Evolutionary conservation across 2,797 vertebrate species (phyloP), one percentile per base, ranked within the genome.

Genomic region (Neosilurus hyrtlii): DNA sequence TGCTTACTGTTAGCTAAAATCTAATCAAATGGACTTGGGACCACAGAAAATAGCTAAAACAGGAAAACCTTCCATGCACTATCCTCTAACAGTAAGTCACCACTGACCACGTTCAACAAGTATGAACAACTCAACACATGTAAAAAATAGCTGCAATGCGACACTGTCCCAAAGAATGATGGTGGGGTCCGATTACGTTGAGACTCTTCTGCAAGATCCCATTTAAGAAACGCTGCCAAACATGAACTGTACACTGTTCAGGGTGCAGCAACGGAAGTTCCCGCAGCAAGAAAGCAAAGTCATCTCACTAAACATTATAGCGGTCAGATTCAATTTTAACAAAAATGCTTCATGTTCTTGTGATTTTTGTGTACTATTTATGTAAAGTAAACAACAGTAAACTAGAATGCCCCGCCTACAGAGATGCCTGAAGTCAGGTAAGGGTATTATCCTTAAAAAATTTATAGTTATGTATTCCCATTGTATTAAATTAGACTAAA

Each of bases 91-190:
- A 80, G 81, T 83, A 76, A 79, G 65, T 71, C 86, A 84, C 87
- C 88, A 90, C 84, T 79, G 78, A 86, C 86, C 86, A 87, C 88
- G 87, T 89, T 76, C 85, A 92, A 90, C 86, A 92, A 90, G 89
- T 91, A 90, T 79, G 86, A 92, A 90, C 90, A 83, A 91, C 87
- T 95, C 92, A 92, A 91, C 92, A 90, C 89, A 76, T 88, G 89
- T 90, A 94, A 91, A 95, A 94, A 95, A 94, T 94, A 95, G 92
- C 92, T 86, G 91, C 89, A 93, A 94, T 86, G 82, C 84, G 89
- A 94, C 90, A 93, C 92, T 87, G 16, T 65, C 79, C 85, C 71
- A 71, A 84, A 87, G 82, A 86, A 79, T 43, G 68, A 85, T 87
- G 85, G 82, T 83, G 83, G 82, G 87, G 80, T 85, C 84, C 71